These are phyloP conservation scores for Hylaea fasciaria DNA, from an alignment of 2,888 invertebrate species.

Conservation along the genomic window DNA sequence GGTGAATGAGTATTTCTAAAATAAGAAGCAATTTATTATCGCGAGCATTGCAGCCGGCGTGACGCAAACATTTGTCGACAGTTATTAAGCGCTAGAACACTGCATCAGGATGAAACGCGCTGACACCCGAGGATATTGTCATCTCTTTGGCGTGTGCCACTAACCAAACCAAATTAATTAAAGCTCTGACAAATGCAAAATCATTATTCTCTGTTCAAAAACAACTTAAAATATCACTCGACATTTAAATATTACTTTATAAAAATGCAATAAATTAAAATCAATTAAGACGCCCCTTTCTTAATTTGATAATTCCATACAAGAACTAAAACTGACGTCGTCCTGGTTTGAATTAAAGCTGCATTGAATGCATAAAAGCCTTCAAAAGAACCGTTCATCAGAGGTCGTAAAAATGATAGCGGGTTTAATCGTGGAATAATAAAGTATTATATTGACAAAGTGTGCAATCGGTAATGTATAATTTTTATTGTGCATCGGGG, in stretches of 20 bases:
- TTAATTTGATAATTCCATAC: slow-evolving; percentile 44
- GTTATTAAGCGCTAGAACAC: slow-evolving; percentile 80
- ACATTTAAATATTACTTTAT: slow-evolving; percentile 21
- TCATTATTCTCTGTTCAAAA: slow-evolving; percentile 57
- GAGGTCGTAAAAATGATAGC: slow-evolving; percentile 50
- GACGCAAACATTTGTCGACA: slow-evolving; percentile 82
- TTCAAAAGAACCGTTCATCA: slow-evolving; percentile 35
- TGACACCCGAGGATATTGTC: slow-evolving; percentile 65
- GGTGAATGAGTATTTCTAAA: slow-evolving; percentile 81
- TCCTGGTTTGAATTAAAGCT: slow-evolving; percentile 38
- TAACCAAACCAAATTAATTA: slow-evolving; percentile 63
- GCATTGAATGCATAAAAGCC: slow-evolving; percentile 46
- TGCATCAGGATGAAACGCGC: slow-evolving; percentile 65
- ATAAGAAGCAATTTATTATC: slow-evolving; percentile 81
- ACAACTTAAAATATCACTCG: slow-evolving; percentile 19
- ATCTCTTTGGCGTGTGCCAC: slow-evolving; percentile 62
- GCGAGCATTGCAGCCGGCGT: slow-evolving; percentile 71
- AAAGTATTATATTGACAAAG: slow-evolving; percentile 45
- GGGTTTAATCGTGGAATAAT: slow-evolving; percentile 49
- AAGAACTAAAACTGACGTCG: slow-evolving; percentile 29
- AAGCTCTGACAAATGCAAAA: slow-evolving; percentile 63
- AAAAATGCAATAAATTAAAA: slow-evolving; percentile 27
- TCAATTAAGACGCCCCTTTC: slow-evolving; percentile 36
- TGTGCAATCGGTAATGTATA: slow-evolving; percentile 43
- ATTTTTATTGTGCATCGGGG: slow-evolving; percentile 46